phyloP scores from a whole-genome alignment of 2,797 vertebrate genomes.

The Sebastes itinus region DNA sequence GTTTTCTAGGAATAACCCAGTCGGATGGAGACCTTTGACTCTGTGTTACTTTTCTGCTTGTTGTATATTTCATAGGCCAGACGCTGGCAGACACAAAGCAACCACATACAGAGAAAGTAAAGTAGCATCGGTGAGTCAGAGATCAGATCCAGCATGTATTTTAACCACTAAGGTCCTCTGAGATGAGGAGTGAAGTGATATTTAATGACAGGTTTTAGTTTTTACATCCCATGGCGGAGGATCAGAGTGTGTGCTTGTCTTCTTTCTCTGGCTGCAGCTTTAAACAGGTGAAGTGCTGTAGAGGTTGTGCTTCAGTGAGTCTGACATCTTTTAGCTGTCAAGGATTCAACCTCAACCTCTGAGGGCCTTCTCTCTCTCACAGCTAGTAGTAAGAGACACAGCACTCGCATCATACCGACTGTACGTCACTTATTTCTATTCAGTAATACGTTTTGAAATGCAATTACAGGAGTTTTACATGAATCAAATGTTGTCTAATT shows the following conservation, averaged over 20 bases:
- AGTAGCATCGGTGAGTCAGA: neutral
- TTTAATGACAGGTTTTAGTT: neutral
- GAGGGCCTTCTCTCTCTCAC: neutral
- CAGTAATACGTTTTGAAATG: neutral
- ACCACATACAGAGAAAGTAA: neutral
- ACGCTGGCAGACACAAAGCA: neutral
- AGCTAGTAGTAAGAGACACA: neutral
- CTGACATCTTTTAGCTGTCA: constrained; percentile 33
- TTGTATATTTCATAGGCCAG: constrained; percentile 10
- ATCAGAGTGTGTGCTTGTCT: constrained; percentile 12
- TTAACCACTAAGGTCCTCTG: neutral
- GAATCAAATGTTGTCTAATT: neutral
- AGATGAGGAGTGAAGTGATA: neutral
- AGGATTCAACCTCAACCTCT: neutral
- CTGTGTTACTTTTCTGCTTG: neutral
- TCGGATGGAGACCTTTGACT: neutral
- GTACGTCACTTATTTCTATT: neutral
- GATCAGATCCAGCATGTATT: neutral
- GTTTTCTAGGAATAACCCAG: neutral
- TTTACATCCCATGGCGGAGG: neutral
- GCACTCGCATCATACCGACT: neutral
- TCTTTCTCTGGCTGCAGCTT: constrained; percentile 1
- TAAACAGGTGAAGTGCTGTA: constrained; percentile 10
- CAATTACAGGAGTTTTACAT: neutral
- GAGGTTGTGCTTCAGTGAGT: constrained; percentile 24